Percentiles rank a stretch among this genome's conserved stretches.
These are phyloP conservation scores for Chelon auratus DNA, from an alignment of 2,797 vertebrate genomes.

Conservation along the genomic window DNA sequence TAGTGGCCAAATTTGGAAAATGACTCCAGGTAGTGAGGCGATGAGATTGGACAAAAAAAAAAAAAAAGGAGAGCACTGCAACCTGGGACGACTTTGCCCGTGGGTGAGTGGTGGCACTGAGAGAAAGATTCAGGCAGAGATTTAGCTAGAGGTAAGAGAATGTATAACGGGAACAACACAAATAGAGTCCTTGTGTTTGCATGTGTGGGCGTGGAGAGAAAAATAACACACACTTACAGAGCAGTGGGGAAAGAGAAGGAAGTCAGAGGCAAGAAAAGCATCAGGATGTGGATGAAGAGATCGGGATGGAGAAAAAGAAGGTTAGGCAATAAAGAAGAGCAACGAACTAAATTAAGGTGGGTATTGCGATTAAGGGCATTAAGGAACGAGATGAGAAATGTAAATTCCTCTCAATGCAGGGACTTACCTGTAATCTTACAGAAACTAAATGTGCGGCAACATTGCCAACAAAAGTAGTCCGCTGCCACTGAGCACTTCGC, in stretches of 20 bases:
- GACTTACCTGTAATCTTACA: constrained; percentile 20
- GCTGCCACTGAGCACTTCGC: constrained; percentile 13
- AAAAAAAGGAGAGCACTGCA: constrained; percentile 5
- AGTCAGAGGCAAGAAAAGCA: constrained; percentile 42
- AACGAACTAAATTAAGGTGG: not conserved
- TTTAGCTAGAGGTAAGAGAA: constrained; percentile 40
- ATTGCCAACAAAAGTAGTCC: constrained; percentile 29
- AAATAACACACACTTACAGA: constrained; percentile 32
- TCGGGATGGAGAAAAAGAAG: constrained; percentile 22
- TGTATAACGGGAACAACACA: constrained; percentile 38
- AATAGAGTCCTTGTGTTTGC: constrained; percentile 24
- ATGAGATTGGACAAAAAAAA: constrained; percentile 58
- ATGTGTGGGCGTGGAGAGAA: constrained; percentile 19
- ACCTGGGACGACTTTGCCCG: constrained; percentile 71
- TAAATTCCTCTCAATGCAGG: not conserved
- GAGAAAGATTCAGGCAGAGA: constrained; percentile 56
- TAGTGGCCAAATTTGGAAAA: constrained; percentile 76
- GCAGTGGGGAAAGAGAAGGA: constrained; percentile 32
- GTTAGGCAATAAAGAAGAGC: constrained; percentile 13
- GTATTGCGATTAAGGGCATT: constrained; percentile 11
- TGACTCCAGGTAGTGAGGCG: constrained; percentile 61
- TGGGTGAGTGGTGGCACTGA: constrained; percentile 51
- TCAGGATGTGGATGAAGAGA: constrained; percentile 29
- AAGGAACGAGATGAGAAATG: constrained; percentile 8
- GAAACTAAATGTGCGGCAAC: constrained; percentile 45